Conservation (phyloP, 1,140 invertebrate genomes). For the Carposina sasakii region DNA sequence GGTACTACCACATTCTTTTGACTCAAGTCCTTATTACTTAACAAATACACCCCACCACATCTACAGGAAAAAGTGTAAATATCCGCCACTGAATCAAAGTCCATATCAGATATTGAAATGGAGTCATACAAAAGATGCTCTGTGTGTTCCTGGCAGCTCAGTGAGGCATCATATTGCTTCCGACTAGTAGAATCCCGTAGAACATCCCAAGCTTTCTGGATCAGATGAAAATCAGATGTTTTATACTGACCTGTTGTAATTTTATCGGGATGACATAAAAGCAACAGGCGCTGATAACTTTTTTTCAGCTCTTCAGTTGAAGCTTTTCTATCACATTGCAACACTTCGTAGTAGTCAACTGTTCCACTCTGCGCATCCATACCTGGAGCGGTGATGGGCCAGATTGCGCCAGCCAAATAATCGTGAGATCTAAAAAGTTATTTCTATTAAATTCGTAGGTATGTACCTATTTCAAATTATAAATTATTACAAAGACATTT, state of each 20-base stretch:
- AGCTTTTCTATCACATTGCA: conserved; percentile 73
- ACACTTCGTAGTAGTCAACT: conserved; percentile 73
- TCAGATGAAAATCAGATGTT: conserved; percentile 69
- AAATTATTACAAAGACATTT: too few relatives aligned
- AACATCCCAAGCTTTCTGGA: conserved; percentile 78
- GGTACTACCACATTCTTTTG: conserved; percentile 67
- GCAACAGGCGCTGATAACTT: conserved; percentile 75
- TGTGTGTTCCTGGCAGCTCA: conserved; percentile 71
- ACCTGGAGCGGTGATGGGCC: too few relatives aligned
- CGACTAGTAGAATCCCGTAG: conserved; percentile 71
- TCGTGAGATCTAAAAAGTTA: too few relatives aligned
- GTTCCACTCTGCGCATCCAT: conserved; percentile 3
- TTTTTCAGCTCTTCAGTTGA: conserved; percentile 75
- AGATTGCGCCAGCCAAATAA: too few relatives aligned
- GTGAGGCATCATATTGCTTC: conserved; percentile 74
- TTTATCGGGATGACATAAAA: conserved; percentile 79
- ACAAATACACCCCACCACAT: conserved; percentile 77
- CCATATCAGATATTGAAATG: conserved; percentile 70
- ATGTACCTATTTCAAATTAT: too few relatives aligned
- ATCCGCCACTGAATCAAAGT: conserved; percentile 47
- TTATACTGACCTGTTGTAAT: conserved; percentile 18
- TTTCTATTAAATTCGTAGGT: too few relatives aligned
- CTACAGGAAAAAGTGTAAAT: conserved; percentile 74
- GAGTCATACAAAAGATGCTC: conserved; percentile 74
- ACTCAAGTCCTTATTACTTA: conserved; percentile 60